Base-by-base conservation (phyloP, 2,797 vertebrate species). In the Enteromius fasciolatus region DNA sequence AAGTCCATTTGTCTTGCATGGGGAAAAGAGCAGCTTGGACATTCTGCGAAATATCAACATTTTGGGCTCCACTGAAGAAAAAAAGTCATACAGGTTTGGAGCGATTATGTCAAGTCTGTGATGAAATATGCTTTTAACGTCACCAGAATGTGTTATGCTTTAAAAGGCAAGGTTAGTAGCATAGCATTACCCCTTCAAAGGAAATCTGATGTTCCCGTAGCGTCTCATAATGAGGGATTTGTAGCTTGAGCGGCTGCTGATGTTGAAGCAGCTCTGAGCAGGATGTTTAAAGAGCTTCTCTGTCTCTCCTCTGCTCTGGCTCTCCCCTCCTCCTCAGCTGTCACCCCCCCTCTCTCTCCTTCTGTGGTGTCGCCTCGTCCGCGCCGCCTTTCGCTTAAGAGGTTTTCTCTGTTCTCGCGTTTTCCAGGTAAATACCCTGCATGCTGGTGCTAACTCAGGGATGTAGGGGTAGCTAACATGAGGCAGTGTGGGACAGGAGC, bases 351-450 rank as follows among this genome's bases (percentile, higher is more conserved):
- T 85, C 91, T 93, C 83, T 94, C 93, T 90, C 93, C 94, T 0
- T 92, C 93, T 85, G 91, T 94, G 92, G 90, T 90, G 76, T 93
- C 93, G 41, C 91, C 93, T 90, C 93, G 89, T 86, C 93, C 93
- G 73, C 91, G 94, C 59, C 93, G 91, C 89, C 93, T 93, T 82
- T 92, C 95, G 85, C 91, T 95, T 91, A 95, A 95, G 90, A 93
- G 93, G 92, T 94, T 94, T 90, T 95, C 94, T 91, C 86, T 95
- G 88, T 95, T 95, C 94, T 90, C 95, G 91, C 92, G 91, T 87
- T 94, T 92, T 86, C 92, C 94, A 96, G 95, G 95, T 96, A 96
- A 83, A 91, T 33, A 28, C 76, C 82, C 52, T 84, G 88, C 89
- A 89, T 82, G 84, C 66, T 63, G 66, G 86, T 59, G 78, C 79